Evolutionary conservation across 2,797 vertebrate genomes (phyloP).

Genomic region (Apogon hyalosoma): DNA sequence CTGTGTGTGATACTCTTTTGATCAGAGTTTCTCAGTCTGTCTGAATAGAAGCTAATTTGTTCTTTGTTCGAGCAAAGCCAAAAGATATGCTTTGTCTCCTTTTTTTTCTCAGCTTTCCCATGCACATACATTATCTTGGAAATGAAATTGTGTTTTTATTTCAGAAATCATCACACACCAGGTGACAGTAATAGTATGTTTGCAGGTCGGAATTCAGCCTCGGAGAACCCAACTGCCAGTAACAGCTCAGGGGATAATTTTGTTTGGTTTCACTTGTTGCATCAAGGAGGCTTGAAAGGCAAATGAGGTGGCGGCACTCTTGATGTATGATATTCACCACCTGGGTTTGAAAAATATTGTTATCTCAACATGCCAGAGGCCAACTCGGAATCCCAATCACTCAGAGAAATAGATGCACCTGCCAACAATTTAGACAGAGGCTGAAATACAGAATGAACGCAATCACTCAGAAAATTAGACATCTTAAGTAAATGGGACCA

Average conservation of each 20-base stretch:
- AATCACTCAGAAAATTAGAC: constrained; percentile 57
- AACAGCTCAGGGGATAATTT: constrained; percentile 32
- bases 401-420: constrained; percentile 59
- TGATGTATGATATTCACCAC: constrained; percentile 49
- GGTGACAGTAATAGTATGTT: not conserved
- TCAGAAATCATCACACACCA: not conserved
- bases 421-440: constrained; percentile 45
- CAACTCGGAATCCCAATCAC: constrained; percentile 36
- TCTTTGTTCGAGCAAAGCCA: constrained; percentile 10
- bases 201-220: not conserved
- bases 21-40: constrained; percentile 3
- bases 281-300: constrained; percentile 43
- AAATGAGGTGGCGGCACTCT: constrained; percentile 28
- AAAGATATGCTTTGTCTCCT: not conserved
- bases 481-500: constrained; percentile 34
- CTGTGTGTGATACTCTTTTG: constrained; percentile 10
- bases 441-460: constrained; percentile 31
- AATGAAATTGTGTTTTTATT: constrained; percentile 8
- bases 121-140: not conserved
- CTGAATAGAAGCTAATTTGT: constrained; percentile 12
- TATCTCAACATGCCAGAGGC: constrained; percentile 45
- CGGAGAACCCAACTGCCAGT: constrained; percentile 30
- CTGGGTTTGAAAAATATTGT: constrained; percentile 44
- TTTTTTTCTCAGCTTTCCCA: not conserved
- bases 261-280: constrained; percentile 32